These are phyloP conservation scores for Carassius carassius DNA, from an alignment of 2,113 vertebrate species.

Conservation along the genomic window DNA sequence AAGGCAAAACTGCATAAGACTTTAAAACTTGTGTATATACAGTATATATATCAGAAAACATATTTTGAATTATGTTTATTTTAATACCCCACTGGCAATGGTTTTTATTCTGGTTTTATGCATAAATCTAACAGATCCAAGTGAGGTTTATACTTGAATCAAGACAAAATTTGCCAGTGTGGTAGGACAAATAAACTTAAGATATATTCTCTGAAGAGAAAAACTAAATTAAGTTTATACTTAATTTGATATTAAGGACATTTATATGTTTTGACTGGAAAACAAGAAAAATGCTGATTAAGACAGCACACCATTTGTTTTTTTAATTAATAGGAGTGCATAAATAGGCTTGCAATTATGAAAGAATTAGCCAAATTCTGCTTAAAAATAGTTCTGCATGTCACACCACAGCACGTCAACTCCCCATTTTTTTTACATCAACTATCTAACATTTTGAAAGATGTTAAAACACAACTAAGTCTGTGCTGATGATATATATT, in stretches of 20 bases:
- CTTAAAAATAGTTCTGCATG: not conserved
- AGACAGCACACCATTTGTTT: not conserved
- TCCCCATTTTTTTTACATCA: not conserved
- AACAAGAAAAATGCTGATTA: not conserved
- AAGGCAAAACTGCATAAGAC: not conserved
- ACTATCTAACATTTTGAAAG: slow-evolving; percentile 54
- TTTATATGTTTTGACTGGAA: not conserved
- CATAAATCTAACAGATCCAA: not conserved
- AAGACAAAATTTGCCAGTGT: not conserved
- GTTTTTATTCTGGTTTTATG: not conserved
- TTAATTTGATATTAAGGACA: too few species aligned
- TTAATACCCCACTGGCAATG: not conserved
- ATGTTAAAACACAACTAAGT: slow-evolving; percentile 50
- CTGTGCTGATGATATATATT: slow-evolving; percentile 31
- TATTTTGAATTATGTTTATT: not conserved
- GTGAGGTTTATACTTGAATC: not conserved
- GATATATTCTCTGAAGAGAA: not conserved
- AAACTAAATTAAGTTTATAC: not conserved
- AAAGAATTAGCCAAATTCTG: not conserved
- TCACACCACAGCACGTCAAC: not conserved
- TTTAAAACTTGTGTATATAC: too few species aligned
- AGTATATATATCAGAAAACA: too few species aligned
- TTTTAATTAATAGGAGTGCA: not conserved
- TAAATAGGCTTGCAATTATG: slow-evolving; percentile 13
- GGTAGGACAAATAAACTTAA: not conserved